phyloP scores from a whole-genome alignment of 2,888 invertebrate genomes.

The Villa cingulata region DNA sequence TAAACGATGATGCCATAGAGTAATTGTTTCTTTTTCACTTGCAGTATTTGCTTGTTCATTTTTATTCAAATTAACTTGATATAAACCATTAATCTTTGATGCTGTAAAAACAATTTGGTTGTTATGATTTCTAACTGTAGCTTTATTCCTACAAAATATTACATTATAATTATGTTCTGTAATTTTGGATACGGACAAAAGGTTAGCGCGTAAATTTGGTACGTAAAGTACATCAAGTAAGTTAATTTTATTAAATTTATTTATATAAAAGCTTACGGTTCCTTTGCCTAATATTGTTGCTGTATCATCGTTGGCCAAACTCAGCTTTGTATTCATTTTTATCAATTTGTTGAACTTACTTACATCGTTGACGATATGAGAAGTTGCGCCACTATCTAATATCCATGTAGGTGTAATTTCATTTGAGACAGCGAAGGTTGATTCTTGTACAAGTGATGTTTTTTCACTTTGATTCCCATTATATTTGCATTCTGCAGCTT shows the following conservation, averaged over 20 bases:
- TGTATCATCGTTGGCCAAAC: not conserved
- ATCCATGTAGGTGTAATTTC: not conserved
- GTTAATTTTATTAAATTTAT: not conserved
- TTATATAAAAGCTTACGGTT: not conserved
- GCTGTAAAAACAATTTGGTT: not conserved
- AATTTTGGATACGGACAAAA: slow-evolving; percentile 4
- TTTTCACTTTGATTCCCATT: too few species aligned
- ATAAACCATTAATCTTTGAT: not conserved
- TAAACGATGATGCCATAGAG: too few species aligned
- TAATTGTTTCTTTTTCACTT: too few species aligned
- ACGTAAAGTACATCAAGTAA: not conserved
- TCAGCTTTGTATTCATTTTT: not conserved
- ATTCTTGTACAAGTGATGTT: too few species aligned
- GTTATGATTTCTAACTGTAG: not conserved
- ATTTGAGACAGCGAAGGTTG: too few species aligned
- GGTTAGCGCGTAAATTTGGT: not conserved
- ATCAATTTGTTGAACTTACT: not conserved
- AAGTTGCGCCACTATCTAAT: slow-evolving; percentile 5
- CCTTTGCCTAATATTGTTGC: not conserved
- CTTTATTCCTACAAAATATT: not conserved
- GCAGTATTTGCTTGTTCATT: not conserved
- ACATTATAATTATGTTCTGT: slow-evolving; percentile 2
- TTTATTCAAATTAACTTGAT: not conserved
- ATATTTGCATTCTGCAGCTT: too few species aligned
- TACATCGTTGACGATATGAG: slow-evolving; percentile 1